These are phyloP conservation scores for Hirtodrosophila trivittata DNA, from an alignment of 2,888 invertebrate genomes.

Conservation along the genomic window DNA sequence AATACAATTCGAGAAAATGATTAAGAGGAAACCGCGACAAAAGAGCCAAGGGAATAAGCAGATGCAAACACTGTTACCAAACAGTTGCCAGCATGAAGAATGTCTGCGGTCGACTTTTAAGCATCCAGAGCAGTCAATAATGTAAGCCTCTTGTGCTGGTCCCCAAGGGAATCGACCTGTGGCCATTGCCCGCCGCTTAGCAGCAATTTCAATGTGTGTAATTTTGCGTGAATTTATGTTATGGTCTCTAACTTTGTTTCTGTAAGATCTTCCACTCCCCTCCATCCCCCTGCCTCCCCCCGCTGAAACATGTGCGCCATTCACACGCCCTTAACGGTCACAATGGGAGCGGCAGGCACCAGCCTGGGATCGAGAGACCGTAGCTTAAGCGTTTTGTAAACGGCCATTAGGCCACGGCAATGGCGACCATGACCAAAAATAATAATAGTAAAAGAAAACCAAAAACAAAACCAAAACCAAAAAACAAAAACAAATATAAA, in stretches of 20 bases:
- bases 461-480: constrained; percentile 11
- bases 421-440: constrained; percentile 42
- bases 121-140: constrained; percentile 36
- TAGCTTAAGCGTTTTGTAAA: constrained; percentile 72
- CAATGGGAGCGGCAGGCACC: constrained; percentile 34
- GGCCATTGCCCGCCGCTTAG: constrained; percentile 53
- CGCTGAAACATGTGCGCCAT: constrained; percentile 61
- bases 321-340: constrained; percentile 66
- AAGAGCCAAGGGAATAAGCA: too few relatives aligned
- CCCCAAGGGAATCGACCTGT: constrained; percentile 25
- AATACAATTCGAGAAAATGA: too few relatives aligned
- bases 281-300: background rate
- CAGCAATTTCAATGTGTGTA: constrained; percentile 71
- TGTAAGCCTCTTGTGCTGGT: constrained; percentile 2
- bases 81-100: constrained; percentile 37
- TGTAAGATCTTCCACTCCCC: constrained; percentile 27
- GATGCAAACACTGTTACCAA: background rate
- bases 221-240: constrained; percentile 78
- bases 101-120: constrained; percentile 27
- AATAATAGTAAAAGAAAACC: constrained; percentile 45
- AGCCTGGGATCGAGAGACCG: constrained; percentile 36
- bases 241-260: constrained; percentile 44
- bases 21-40: too few relatives aligned
- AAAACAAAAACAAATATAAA: background rate
- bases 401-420: constrained; percentile 68